A percentile compares a stretch with the other conserved stretches of the same genome.
Conservation (phyloP, 2,888 invertebrate genomes). For the Tridacna crocea region DNA sequence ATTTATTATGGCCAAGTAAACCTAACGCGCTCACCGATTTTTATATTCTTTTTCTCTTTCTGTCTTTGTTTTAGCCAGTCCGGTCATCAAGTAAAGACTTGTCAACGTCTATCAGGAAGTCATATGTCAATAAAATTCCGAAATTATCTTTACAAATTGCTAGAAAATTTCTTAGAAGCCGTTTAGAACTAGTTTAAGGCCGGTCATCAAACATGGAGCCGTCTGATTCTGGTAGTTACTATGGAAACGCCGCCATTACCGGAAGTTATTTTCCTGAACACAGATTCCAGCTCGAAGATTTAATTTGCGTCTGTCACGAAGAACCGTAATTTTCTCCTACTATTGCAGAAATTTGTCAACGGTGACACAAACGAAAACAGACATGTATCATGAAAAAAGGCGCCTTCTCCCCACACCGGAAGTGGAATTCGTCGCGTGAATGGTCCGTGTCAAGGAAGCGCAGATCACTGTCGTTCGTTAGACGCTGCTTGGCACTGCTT, state of each 20-base stretch:
- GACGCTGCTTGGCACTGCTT: no score
- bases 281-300: constrained; percentile 58
- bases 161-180: constrained; percentile 56
- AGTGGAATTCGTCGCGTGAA: constrained; percentile 54
- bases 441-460: constrained; percentile 57
- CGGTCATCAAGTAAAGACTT: constrained; percentile 7
- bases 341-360: constrained; percentile 59
- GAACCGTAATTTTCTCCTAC: constrained; percentile 58
- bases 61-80: constrained; percentile 13
- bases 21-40: neutral
- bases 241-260: constrained; percentile 59
- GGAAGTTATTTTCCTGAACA: constrained; percentile 65
- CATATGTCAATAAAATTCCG: constrained; percentile 55
- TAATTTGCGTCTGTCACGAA: constrained; percentile 65
- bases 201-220: constrained; percentile 62
- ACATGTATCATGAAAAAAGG: constrained; percentile 53
- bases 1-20: neutral
- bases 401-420: constrained; percentile 53
- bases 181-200: constrained; percentile 61
- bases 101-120: constrained; percentile 48
- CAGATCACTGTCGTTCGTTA: constrained; percentile 43
- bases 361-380: constrained; percentile 62
- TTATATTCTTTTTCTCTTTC: neutral
- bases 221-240: constrained; percentile 55
- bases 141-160: constrained; percentile 64